Conservation (phyloP, 2,797 vertebrate genomes). For the Clarias platycephalus region DNA sequence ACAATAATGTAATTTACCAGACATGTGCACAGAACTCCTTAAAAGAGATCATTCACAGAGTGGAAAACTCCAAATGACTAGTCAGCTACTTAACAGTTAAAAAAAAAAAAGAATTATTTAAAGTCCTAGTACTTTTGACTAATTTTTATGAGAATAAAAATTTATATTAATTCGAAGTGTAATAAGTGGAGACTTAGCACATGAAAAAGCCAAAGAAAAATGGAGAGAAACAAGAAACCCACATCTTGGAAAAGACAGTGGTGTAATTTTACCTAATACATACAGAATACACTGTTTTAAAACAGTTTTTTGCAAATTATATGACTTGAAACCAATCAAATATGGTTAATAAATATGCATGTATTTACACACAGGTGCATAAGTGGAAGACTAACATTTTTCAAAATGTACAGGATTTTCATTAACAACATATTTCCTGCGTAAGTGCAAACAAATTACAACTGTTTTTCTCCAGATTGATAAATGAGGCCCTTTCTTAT, state of each 20-base stretch:
- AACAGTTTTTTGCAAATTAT: background rate
- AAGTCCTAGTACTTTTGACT: background rate
- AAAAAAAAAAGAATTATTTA: background rate
- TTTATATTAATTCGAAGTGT: background rate
- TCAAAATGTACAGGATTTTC: background rate
- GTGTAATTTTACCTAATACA: background rate
- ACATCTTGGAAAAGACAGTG: background rate
- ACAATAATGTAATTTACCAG: background rate
- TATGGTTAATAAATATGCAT: background rate
- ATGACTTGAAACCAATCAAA: background rate
- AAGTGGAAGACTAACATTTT: background rate
- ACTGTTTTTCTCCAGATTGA: background rate
- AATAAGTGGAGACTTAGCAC: background rate
- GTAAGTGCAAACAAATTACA: background rate
- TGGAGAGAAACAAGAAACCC: background rate
- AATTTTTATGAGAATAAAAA: background rate
- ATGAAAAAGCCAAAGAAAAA: background rate
- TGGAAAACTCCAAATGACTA: background rate
- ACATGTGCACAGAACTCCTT: background rate
- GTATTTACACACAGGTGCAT: background rate
- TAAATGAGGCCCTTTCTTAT: background rate
- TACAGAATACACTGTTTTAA: background rate
- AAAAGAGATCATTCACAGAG: background rate
- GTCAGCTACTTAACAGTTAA: background rate
- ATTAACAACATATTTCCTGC: background rate